A percentile compares a stretch with the other conserved stretches of the same genome.
Conservation (phyloP, 1,140 invertebrate genomes). For the Aphelenchoides fujianensis region DNA sequence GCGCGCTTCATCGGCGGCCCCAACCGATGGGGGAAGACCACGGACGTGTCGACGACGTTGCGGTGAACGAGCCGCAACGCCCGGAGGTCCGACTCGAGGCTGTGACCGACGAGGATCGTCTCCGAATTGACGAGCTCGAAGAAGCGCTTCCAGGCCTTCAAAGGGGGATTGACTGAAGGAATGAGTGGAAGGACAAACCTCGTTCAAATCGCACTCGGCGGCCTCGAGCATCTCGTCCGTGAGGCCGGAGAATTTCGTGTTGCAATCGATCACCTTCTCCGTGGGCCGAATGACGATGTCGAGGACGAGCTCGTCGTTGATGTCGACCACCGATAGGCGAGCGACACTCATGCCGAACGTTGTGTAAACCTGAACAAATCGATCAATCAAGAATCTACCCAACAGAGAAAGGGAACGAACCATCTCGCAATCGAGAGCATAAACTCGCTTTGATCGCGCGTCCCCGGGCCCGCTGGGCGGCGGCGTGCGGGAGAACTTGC, state of each 20-base stretch:
- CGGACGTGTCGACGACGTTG: slow-evolving; percentile 87
- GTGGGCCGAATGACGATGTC: slow-evolving; percentile 64
- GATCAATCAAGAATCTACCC: no score
- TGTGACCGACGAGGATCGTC: slow-evolving; percentile 79
- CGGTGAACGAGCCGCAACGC: slow-evolving; percentile 85
- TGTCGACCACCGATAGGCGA: slow-evolving; percentile 75
- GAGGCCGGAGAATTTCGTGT: slow-evolving; percentile 44
- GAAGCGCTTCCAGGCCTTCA: slow-evolving; percentile 41
- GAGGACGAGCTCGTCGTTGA: slow-evolving; percentile 67
- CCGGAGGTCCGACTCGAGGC: slow-evolving; percentile 90
- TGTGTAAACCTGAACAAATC: slow-evolving; percentile 69
- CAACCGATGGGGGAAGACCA: slow-evolving; percentile 89
- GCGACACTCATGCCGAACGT: slow-evolving; percentile 76
- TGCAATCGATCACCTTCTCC: slow-evolving; percentile 63
- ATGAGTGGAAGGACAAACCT: no score
- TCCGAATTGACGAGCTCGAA: slow-evolving; percentile 48
- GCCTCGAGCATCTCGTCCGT: slow-evolving; percentile 31
- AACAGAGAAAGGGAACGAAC: no score
- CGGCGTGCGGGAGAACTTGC: slow-evolving; percentile 67
- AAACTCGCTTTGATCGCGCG: slow-evolving; percentile 65
- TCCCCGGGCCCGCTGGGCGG: slow-evolving; percentile 35
- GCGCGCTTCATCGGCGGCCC: slow-evolving; percentile 86
- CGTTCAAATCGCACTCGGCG: slow-evolving; percentile 39
- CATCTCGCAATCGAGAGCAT: slow-evolving; percentile 88
- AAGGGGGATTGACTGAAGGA: not conserved